phyloP scores from a whole-genome alignment of 2,888 invertebrate genomes.

The Miltochrista miniata region DNA sequence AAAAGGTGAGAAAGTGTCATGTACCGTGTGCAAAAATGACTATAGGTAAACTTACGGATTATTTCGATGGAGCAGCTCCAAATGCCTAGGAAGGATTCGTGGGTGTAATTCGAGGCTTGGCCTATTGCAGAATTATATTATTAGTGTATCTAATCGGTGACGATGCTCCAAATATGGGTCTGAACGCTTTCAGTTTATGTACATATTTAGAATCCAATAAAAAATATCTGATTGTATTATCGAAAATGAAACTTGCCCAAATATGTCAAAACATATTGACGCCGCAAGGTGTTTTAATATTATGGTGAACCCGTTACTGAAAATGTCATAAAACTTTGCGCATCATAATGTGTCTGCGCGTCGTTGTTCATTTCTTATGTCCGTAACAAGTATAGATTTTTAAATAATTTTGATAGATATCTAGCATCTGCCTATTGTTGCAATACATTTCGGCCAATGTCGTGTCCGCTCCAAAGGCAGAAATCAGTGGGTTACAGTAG shows the following conservation, averaged over 20 bases:
- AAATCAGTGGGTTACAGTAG: too few relatives aligned
- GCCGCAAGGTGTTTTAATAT: too few relatives aligned
- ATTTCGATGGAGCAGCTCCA: constrained; percentile 10
- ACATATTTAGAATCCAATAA: constrained; percentile 18
- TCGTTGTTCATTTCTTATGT: too few relatives aligned
- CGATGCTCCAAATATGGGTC: constrained; percentile 20
- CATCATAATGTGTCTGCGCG: too few relatives aligned
- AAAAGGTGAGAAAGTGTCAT: constrained; percentile 15
- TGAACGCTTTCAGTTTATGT: constrained; percentile 29
- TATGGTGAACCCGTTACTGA: too few relatives aligned
- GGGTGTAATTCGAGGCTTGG: constrained; percentile 24
- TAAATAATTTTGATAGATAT: too few relatives aligned
- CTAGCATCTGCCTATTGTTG: too few relatives aligned
- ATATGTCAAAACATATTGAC: constrained; percentile 6
- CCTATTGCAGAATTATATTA: constrained; percentile 28
- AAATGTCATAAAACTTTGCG: neutral
- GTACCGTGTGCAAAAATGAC: constrained; percentile 15
- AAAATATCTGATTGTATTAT: constrained; percentile 8
- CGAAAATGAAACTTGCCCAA: constrained; percentile 14
- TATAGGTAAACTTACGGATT: constrained; percentile 11
- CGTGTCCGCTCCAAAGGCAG: too few relatives aligned
- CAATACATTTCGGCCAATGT: too few relatives aligned
- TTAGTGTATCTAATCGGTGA: too few relatives aligned
- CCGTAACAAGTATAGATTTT: too few relatives aligned
- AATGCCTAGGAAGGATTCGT: constrained; percentile 13